These are phyloP conservation scores for Scopus umbretta DNA, from an alignment of 2,113 vertebrate species.

Conservation along the genomic window DNA sequence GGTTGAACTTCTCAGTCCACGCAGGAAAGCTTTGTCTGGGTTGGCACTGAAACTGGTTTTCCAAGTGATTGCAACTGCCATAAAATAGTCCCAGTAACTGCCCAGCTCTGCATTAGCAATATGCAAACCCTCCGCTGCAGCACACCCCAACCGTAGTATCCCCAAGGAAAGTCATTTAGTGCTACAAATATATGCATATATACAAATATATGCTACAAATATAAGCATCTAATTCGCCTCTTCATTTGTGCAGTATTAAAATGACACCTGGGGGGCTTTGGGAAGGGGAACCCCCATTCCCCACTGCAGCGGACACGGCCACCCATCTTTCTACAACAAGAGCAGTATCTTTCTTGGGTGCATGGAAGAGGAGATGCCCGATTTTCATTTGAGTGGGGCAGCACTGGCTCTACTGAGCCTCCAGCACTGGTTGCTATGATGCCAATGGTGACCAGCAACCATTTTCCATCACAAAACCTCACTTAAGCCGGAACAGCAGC, in stretches of 20 bases:
- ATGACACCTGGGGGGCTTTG: background rate
- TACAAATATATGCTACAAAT: rapidly evolving
- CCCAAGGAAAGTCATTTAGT: background rate
- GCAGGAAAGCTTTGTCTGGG: background rate
- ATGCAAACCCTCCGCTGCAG: rapidly evolving
- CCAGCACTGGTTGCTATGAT: background rate
- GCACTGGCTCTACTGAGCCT: background rate
- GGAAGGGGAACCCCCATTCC: background rate
- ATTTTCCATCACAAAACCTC: background rate
- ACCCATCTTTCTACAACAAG: rapidly evolving
- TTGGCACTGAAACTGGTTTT: background rate
- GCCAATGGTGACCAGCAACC: background rate
- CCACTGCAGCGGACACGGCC: background rate
- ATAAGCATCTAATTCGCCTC: background rate
- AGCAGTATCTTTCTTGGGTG: background rate
- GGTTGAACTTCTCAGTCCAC: background rate
- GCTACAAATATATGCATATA: background rate
- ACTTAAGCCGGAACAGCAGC: background rate
- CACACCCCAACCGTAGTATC: rapidly evolving
- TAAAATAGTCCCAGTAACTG: rapidly evolving
- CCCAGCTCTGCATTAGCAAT: rapidly evolving
- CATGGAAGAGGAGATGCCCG: background rate
- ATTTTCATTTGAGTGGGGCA: background rate
- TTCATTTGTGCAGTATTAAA: background rate
- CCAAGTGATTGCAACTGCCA: background rate